phyloP scores from a whole-genome alignment of 2,888 invertebrate genomes.

The Phasia obesa region DNA sequence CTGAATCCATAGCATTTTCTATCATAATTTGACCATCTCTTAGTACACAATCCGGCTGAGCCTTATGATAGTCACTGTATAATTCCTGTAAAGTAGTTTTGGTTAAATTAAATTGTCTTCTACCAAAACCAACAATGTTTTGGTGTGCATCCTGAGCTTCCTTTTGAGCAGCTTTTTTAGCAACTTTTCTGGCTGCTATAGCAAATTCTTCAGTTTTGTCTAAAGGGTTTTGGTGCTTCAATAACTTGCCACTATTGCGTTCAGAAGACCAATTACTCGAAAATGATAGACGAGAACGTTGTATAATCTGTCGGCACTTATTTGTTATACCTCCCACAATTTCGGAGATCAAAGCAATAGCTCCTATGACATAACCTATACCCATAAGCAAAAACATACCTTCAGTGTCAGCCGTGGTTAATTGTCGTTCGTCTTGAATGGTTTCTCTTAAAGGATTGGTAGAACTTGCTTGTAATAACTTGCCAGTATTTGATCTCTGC shows the following conservation, averaged over 20 bases:
- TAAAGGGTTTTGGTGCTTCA: conserved; percentile 19
- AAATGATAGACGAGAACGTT: conserved; percentile 75
- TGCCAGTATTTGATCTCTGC: conserved; percentile 86
- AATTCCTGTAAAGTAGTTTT: conserved; percentile 79
- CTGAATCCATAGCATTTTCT: conserved; percentile 53
- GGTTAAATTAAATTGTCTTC: conserved; percentile 79
- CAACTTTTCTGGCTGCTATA: conserved; percentile 72
- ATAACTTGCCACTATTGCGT: conserved; percentile 71
- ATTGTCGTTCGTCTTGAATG: conserved; percentile 86
- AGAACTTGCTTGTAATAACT: conserved; percentile 85
- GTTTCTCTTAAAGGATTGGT: conserved; percentile 82
- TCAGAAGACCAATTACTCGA: conserved; percentile 76
- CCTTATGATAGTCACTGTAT: conserved; percentile 75
- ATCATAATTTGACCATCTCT: conserved; percentile 65
- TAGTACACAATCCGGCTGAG: conserved; percentile 72
- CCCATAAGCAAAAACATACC: conserved; percentile 91
- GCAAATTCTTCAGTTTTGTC: conserved; percentile 43
- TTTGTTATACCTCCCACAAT: conserved; percentile 88
- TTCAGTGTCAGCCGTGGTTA: conserved; percentile 91
- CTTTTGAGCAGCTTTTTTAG: conserved; percentile 72
- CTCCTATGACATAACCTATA: conserved; percentile 87
- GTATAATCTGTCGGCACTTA: conserved; percentile 83
- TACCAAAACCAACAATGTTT: conserved; percentile 76
- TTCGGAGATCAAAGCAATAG: conserved; percentile 86
- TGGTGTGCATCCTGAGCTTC: conserved; percentile 71